phyloP scores from a whole-genome alignment of 2,888 invertebrate species.

The Steinernema carpocapsae region DNA sequence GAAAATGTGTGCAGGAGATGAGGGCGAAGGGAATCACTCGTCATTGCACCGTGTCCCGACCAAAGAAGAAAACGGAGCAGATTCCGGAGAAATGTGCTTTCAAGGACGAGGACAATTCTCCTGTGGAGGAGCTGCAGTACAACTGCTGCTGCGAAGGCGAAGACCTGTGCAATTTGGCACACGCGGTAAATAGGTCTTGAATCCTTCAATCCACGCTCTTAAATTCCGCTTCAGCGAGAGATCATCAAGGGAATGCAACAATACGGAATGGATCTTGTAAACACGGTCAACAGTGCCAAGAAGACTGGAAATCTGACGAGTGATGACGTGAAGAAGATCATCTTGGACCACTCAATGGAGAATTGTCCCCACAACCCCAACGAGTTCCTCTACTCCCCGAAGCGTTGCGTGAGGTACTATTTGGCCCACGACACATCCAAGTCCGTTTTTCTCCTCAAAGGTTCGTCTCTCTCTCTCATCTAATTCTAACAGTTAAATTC shows the following conservation, averaged over 20 bases:
- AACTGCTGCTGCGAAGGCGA: not conserved
- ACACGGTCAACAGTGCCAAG: too few species aligned
- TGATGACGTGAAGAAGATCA: too few species aligned
- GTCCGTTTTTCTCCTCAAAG: not conserved
- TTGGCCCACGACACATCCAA: not conserved
- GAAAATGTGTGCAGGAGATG: too few species aligned
- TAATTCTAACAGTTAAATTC: not conserved
- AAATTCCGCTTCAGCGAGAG: slow-evolving; percentile 4
- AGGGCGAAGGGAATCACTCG: too few species aligned
- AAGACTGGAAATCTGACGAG: too few species aligned
- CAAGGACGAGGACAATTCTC: too few species aligned
- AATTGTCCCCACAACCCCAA: not conserved
- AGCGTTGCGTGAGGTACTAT: not conserved
- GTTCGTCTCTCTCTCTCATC: not conserved
- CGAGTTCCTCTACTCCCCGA: not conserved
- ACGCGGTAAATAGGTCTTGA: not conserved
- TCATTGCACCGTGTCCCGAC: too few species aligned
- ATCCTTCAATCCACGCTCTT: not conserved
- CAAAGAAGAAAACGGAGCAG: too few species aligned
- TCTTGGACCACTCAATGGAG: not conserved
- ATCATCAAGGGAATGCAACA: not conserved
- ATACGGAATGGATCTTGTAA: too few species aligned
- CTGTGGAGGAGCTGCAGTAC: not conserved
- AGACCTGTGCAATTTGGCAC: not conserved
- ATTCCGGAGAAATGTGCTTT: too few species aligned